These are phyloP conservation scores for Oryzias curvinotus DNA, from an alignment of 2,113 vertebrate species.

Conservation along the genomic window DNA sequence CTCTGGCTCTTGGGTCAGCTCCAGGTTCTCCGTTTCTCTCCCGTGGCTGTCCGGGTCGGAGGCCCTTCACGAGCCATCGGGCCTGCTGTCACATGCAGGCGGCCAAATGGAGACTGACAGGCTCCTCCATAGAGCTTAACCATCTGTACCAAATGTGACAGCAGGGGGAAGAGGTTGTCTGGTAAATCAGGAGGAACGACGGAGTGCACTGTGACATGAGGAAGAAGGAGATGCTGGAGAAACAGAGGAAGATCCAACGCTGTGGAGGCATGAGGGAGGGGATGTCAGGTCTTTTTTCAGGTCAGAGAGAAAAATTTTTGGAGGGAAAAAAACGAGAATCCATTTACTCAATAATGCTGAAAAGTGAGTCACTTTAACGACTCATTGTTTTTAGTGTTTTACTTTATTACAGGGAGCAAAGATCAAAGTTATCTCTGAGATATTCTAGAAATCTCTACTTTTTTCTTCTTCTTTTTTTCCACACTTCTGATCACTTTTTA, in stretches of 20 bases:
- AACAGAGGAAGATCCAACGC: constrained; percentile 31
- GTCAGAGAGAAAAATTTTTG: constrained; percentile 14
- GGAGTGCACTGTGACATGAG: constrained; percentile 45
- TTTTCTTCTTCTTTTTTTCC: too few species aligned
- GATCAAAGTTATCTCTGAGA: too few species aligned
- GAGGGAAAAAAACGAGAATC: constrained; percentile 32
- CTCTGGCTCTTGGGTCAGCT: constrained; percentile 52
- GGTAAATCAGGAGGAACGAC: constrained; percentile 72
- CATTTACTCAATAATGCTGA: constrained; percentile 16
- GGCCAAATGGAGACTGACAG: constrained; percentile 85
- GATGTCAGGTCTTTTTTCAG: constrained; percentile 36
- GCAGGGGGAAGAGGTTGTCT: constrained; percentile 78
- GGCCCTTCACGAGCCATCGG: constrained; percentile 85
- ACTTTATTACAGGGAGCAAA: too few species aligned
- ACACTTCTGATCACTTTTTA: too few species aligned
- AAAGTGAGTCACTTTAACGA: too few species aligned
- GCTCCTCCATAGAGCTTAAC: constrained; percentile 84
- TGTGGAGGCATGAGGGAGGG: constrained; percentile 41
- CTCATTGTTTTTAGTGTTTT: too few species aligned
- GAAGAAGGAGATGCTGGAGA: constrained; percentile 47
- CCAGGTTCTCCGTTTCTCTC: constrained; percentile 76
- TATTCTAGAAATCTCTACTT: too few species aligned
- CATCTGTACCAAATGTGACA: constrained; percentile 91
- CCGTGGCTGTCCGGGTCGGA: constrained; percentile 73
- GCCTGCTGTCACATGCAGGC: constrained; percentile 79